Conservation (phyloP, 1,140 invertebrate species). For the Calephelis virginiensis region DNA sequence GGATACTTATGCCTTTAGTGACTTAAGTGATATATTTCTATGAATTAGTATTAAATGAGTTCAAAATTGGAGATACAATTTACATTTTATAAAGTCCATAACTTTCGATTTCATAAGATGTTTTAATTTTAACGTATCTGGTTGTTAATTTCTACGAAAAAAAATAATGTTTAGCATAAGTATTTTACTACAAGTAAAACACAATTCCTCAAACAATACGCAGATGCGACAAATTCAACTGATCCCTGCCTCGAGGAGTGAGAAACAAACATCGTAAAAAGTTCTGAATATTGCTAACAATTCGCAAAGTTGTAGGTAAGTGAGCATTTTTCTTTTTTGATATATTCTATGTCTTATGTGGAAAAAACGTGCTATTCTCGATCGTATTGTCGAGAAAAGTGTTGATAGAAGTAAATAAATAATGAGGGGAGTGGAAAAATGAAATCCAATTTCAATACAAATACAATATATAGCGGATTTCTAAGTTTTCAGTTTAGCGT, state of each 20-base stretch:
- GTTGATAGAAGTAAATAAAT: constrained; percentile 42
- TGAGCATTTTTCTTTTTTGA: constrained; percentile 49
- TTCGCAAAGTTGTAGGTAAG: constrained; percentile 53
- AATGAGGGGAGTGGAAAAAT: constrained; percentile 49
- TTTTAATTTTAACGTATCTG: too few species aligned
- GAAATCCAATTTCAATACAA: constrained; percentile 28
- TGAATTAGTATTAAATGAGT: too few species aligned
- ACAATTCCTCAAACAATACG: constrained; percentile 50
- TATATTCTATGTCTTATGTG: constrained; percentile 40
- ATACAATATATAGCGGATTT: constrained; percentile 9
- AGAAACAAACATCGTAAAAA: constrained; percentile 65
- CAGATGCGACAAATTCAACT: constrained; percentile 57
- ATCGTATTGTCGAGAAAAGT: constrained; percentile 31
- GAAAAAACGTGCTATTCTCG: constrained; percentile 36
- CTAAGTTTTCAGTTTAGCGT: neutral
- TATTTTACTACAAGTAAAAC: constrained; percentile 56
- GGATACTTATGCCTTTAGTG: too few species aligned
- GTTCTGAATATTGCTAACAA: constrained; percentile 53
- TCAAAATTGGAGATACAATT: too few species aligned
- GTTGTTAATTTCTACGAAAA: neutral
- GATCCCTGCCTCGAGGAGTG: constrained; percentile 49
- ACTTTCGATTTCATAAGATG: too few species aligned
- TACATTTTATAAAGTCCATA: too few species aligned
- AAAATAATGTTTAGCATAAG: constrained; percentile 24
- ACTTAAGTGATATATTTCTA: too few species aligned